A percentile compares a stretch with the other conserved stretches of the same genome.
phyloP scores from a whole-genome alignment of 2,113 vertebrate species.

The Channa maculata region DNA sequence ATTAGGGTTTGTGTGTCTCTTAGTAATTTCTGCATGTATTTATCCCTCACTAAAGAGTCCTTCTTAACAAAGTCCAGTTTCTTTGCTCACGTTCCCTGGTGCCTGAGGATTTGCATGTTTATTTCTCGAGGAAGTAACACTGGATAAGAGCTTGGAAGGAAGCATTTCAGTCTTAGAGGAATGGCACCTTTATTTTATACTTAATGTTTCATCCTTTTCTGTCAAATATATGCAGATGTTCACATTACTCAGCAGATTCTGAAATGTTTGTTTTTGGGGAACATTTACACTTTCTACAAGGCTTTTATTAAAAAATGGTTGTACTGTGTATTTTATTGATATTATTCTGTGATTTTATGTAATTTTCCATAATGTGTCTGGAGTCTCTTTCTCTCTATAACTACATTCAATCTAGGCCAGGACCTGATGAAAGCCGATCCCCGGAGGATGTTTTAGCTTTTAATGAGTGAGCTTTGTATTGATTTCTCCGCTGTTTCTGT shows the following conservation, averaged over 20 bases:
- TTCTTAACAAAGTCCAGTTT: conserved; percentile 44
- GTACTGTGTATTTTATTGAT: neutral
- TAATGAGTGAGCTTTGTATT: conserved; percentile 69
- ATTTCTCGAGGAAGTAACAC: conserved; percentile 60
- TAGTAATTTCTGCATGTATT: conserved; percentile 20
- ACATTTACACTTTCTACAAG: neutral
- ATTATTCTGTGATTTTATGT: neutral
- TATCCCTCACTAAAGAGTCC: conserved; percentile 27
- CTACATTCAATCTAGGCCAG: neutral
- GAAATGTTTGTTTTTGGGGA: neutral
- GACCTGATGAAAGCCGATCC: conserved; percentile 43
- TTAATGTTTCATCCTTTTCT: neutral
- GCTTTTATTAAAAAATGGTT: neutral
- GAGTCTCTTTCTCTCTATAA: conserved; percentile 10
- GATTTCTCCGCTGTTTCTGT: conserved; percentile 54
- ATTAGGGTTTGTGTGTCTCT: conserved; percentile 3
- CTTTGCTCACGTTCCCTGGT: conserved; percentile 45
- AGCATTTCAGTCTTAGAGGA: conserved; percentile 14
- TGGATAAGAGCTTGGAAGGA: conserved; percentile 19
- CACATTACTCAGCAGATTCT: neutral
- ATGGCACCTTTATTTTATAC: conserved; percentile 9
- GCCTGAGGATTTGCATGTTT: conserved; percentile 61
- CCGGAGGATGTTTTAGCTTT: conserved; percentile 37
- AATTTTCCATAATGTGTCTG: neutral
- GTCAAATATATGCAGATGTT: too few species aligned